Evolutionary conservation across 2,888 invertebrate genomes (phyloP), one percentile per base, ranked within the genome.

Genomic region (Monoplex corrugatus): DNA sequence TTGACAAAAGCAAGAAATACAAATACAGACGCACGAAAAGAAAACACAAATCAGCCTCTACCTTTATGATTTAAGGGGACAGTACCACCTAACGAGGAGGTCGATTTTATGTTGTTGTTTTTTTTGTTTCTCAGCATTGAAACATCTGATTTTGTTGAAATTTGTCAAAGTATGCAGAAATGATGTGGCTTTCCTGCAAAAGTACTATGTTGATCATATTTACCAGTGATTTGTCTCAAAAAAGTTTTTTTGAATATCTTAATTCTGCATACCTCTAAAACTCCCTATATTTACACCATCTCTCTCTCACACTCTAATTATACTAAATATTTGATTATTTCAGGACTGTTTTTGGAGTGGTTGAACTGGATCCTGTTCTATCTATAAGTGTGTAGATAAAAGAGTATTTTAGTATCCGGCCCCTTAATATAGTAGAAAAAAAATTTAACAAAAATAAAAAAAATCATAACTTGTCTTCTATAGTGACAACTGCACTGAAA

Each of bases 241-340:
- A 40, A 80, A 16, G 3, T n/a, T 38, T 82, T 40, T 40, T 40
- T n/a, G n/a, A 43, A 82, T 8, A 44, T 40, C 35, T 19, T 28
- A 82, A 82, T 82, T 82, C 45, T 19, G 82, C 45, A 45, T 40
- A 45, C 45, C 44, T 43, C 43, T 35, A n/a, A 44, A 43, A 44
- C 82, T 40, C 82, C 45, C 40, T 82, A 23, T 43, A 28, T 82
- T n/a, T 82, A 28, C 23, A 43, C 40, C 82, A 43, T 40, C 82
- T 82, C 82, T 82, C 82, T 43, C 40, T 43, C 82, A 44, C 82
- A 44, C 82, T 82, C 82, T 82, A 43, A 44, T 45, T 82, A 43
- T 82, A 43, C 45, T 45, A 82, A n/a, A 45, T 82, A 82, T 82
- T 19, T 80, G 43, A 40, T 38, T 82, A 82, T 82, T 43, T 82